These are phyloP conservation scores for Araneus ventricosus DNA, from an alignment of 1,140 invertebrate genomes.

Conservation along the genomic window DNA sequence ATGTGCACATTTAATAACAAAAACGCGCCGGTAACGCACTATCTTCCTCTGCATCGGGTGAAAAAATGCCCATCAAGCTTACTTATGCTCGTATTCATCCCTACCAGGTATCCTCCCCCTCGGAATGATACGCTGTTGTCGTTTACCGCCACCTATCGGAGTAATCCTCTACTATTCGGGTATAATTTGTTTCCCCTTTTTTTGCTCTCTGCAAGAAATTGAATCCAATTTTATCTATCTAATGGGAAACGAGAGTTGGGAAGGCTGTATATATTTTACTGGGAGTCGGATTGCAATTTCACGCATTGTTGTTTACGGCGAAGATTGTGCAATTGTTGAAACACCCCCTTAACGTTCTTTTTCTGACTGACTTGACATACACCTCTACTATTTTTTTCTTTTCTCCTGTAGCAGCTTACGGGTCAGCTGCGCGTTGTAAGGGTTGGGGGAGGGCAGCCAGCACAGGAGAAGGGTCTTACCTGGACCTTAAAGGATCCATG, in stretches of 20 bases:
- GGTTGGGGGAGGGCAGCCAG: background rate
- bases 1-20: background rate
- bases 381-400: background rate
- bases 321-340: conserved; percentile 50
- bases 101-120: background rate
- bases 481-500: conserved; percentile 66
- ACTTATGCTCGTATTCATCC: background rate
- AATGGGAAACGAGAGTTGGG: background rate
- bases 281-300: background rate
- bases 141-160: conserved; percentile 61
- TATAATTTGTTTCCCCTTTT: conserved; percentile 26
- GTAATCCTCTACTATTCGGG: conserved; percentile 35
- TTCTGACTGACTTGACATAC: conserved; percentile 49
- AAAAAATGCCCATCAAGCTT: background rate
- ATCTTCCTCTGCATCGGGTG: background rate
- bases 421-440: conserved; percentile 2
- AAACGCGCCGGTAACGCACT: background rate
- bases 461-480: conserved; percentile 35
- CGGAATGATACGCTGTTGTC: conserved; percentile 26
- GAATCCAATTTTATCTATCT: conserved; percentile 56
- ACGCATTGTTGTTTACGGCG: background rate
- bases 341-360: background rate
- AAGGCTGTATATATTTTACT: background rate
- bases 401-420: conserved; percentile 41
- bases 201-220: background rate